Percentiles rank a stretch among this genome's conserved stretches.
Evolutionary conservation across 2,113 vertebrate species (phyloP).

Genomic region (Nothocercus nigrocapillus): DNA sequence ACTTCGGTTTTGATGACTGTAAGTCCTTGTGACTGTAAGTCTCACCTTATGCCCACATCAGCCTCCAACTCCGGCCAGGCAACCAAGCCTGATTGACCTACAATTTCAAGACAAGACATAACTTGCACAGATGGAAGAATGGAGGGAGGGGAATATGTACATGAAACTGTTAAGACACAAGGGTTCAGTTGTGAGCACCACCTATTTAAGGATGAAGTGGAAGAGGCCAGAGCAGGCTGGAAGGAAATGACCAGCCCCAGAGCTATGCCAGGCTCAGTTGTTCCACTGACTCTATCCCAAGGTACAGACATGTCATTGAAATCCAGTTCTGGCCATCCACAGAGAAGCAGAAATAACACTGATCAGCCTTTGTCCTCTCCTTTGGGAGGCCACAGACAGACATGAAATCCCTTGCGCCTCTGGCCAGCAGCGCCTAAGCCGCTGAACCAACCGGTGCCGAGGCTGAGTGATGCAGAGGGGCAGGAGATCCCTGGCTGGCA

Average conservation of each 20-base stretch:
- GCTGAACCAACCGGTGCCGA: background rate
- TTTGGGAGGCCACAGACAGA: background rate
- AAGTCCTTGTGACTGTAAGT: background rate
- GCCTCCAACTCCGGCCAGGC: background rate
- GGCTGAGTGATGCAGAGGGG: background rate
- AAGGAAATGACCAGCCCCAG: background rate
- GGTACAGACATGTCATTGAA: background rate
- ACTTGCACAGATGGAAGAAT: background rate
- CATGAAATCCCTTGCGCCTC: background rate
- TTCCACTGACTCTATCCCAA: background rate
- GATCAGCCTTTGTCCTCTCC: background rate
- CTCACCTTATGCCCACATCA: background rate
- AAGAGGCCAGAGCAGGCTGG: background rate
- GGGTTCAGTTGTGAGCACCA: background rate
- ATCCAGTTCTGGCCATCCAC: background rate
- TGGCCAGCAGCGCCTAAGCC: background rate
- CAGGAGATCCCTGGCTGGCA: background rate
- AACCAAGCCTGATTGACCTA: background rate
- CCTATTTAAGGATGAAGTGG: background rate
- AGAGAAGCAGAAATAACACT: background rate
- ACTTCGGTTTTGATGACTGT: background rate
- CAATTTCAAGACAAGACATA: background rate
- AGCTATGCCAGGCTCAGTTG: background rate
- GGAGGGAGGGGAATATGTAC: background rate
- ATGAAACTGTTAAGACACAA: background rate